Percentiles rank a stretch among this genome's conserved stretches.
Conservation (phyloP, 2,888 invertebrate genomes). For the Tribolium freemani region DNA sequence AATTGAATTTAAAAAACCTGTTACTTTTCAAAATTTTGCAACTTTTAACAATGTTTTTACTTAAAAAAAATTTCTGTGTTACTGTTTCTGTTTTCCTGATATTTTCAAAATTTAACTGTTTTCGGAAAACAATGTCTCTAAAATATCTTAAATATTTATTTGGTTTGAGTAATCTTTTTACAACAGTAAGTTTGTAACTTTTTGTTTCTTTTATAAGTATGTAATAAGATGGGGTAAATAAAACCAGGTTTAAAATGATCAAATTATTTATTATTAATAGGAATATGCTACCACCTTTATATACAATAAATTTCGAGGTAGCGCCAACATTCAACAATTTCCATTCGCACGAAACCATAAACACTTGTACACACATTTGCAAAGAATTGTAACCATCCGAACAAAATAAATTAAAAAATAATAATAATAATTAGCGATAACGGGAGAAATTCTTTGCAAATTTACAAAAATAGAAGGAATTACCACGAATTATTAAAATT, state of each 20-base stretch:
- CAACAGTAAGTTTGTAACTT: too few relatives aligned
- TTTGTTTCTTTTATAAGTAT: too few relatives aligned
- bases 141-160: too few relatives aligned
- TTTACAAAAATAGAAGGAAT: conserved; percentile 37
- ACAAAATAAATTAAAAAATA: conserved; percentile 39
- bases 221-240: too few relatives aligned
- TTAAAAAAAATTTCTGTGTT: too few relatives aligned
- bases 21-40: too few relatives aligned
- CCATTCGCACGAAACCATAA: conserved; percentile 50
- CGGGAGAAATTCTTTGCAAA: conserved; percentile 43
- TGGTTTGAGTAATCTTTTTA: too few relatives aligned
- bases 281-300: conserved; percentile 68
- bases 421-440: conserved; percentile 34
- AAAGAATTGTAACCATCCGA: conserved; percentile 30
- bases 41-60: too few relatives aligned
- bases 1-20: too few relatives aligned
- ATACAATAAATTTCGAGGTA: conserved; percentile 65
- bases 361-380: conserved; percentile 32
- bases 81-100: too few relatives aligned
- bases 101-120: too few relatives aligned
- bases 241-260: conserved; percentile 52
- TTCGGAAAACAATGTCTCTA: too few relatives aligned
- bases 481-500: background rate
- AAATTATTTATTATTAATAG: conserved; percentile 65
- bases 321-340: conserved; percentile 61